Evolutionary conservation across 2,797 vertebrate genomes (phyloP).

Genomic region (Coluber constrictor): DNA sequence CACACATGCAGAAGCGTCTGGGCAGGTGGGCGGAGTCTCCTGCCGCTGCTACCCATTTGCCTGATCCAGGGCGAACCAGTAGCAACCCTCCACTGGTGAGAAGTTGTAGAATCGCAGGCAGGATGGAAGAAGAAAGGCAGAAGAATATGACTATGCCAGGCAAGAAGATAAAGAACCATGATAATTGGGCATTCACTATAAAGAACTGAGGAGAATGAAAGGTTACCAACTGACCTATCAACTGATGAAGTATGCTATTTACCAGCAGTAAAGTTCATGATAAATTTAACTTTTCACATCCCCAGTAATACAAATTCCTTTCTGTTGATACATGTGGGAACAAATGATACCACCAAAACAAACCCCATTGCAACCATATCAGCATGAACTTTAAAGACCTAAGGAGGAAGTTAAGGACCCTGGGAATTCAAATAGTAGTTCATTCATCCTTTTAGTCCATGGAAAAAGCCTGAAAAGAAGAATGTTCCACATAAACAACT

Average conservation of each 20-base stretch:
- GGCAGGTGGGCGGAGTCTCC: too few species aligned
- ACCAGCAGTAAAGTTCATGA: background rate
- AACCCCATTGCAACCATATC: background rate
- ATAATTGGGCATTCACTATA: background rate
- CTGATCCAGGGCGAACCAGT: too few species aligned
- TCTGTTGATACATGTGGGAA: background rate
- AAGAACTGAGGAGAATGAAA: background rate
- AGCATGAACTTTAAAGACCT: background rate
- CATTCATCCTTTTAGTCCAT: background rate
- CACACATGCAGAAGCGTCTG: too few species aligned
- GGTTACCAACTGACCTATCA: background rate
- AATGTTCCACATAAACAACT: background rate
- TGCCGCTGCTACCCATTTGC: fast-evolving
- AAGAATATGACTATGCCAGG: background rate
- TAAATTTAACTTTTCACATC: background rate
- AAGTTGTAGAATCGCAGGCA: background rate
- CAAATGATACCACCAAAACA: background rate
- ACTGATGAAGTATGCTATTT: background rate
- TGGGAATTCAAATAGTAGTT: background rate
- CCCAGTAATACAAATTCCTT: background rate
- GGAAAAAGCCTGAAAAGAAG: background rate
- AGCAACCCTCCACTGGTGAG: background rate
- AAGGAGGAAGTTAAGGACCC: background rate
- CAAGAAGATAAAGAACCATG: background rate
- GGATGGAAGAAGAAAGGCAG: background rate